Percentiles rank a stretch among this genome's conserved stretches.
These are phyloP conservation scores for Ischnura elegans DNA, from an alignment of 2,888 invertebrate species.

Conservation along the genomic window DNA sequence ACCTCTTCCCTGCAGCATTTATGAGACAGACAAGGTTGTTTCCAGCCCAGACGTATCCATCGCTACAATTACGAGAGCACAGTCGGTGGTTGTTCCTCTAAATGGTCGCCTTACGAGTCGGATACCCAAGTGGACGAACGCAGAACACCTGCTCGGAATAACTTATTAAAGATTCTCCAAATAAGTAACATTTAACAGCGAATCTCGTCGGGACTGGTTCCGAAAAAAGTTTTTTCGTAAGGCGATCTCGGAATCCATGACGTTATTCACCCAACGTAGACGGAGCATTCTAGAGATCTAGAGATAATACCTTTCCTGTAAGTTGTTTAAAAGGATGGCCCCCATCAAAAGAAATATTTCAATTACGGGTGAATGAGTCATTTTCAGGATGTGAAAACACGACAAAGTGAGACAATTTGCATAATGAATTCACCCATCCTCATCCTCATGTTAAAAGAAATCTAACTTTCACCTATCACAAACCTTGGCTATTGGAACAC, in stretches of 20 bases:
- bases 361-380: too few relatives aligned
- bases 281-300: too few relatives aligned
- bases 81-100: not conserved
- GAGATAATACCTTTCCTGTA: not conserved
- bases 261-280: not conserved
- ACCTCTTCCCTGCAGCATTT: not conserved
- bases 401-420: too few relatives aligned
- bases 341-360: too few relatives aligned
- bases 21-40: not conserved
- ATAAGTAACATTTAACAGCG: not conserved
- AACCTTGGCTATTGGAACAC: too few relatives aligned
- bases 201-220: not conserved
- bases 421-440: too few relatives aligned
- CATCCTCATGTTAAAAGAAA: too few relatives aligned
- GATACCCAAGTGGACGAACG: not conserved
- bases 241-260: not conserved
- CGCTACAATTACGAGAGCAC: not conserved
- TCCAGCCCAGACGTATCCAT: not conserved
- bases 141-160: not conserved
- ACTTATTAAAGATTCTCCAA: conserved; percentile 42
- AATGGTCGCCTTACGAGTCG: not conserved
- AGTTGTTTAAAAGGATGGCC: not conserved
- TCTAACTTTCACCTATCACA: too few relatives aligned
- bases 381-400: too few relatives aligned
- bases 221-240: not conserved